Percentiles rank a stretch among this genome's conserved stretches.
Conservation (phyloP, 2,113 vertebrate species). For the Spheniscus mendiculus region DNA sequence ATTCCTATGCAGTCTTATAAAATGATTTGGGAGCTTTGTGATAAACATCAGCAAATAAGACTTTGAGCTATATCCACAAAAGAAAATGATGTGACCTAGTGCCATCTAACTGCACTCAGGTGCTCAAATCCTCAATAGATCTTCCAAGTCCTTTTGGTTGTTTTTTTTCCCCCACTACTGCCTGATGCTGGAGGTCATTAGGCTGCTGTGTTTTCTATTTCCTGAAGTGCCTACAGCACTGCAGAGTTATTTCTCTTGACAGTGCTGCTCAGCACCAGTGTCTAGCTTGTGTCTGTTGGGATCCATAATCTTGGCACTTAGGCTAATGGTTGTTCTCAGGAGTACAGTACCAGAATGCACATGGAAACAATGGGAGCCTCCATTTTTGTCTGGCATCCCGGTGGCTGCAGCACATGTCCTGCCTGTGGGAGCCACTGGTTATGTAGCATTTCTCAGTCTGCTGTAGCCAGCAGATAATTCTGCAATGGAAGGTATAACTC, state of each 20-base stretch:
- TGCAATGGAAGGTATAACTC: not conserved
- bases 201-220: not conserved
- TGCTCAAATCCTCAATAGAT: not conserved
- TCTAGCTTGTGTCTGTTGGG: not conserved
- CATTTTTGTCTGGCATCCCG: rapidly evolving
- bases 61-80: not conserved
- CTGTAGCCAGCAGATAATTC: not conserved
- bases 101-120: not conserved
- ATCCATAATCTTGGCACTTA: not conserved
- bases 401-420: not conserved
- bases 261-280: not conserved
- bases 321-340: not conserved
- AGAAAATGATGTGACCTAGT: not conserved
- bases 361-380: not conserved
- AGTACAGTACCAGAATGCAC: not conserved
- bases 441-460: not conserved
- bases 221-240: not conserved
- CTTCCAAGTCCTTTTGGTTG: not conserved
- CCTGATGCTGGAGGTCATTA: not conserved
- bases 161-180: not conserved
- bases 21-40: not conserved
- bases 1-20: not conserved
- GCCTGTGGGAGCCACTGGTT: not conserved
- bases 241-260: not conserved
- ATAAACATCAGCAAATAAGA: not conserved